Evolutionary conservation across 1,140 invertebrate species (phyloP).

Genomic region (Bradynema listronoti): DNA sequence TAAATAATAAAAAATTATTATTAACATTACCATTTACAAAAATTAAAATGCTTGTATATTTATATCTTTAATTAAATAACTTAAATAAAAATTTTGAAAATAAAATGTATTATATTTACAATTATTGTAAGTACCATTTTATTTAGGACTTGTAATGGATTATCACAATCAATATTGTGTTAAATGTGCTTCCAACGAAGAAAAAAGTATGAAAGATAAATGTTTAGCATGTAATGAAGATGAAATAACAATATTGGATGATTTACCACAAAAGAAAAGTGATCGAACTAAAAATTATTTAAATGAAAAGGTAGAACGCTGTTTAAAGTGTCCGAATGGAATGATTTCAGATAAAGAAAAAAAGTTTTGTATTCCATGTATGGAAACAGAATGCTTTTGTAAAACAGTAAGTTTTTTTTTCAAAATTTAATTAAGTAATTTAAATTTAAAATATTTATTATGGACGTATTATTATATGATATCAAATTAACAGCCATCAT

Average conservation of each 20-base stretch:
- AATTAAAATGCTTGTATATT: no score
- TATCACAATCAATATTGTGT: neutral
- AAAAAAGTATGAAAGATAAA: neutral
- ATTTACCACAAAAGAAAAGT: neutral
- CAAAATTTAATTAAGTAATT: slow-evolving; percentile 14
- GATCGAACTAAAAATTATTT: no score
- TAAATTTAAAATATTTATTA: slow-evolving; percentile 14
- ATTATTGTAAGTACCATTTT: no score
- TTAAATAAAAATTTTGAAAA: no score
- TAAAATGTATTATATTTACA: no score
- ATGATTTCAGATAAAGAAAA: slow-evolving; percentile 2
- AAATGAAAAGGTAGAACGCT: slow-evolving; percentile 17
- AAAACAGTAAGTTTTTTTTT: slow-evolving; percentile 18
- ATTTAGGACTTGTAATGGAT: no score
- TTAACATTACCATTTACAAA: neutral
- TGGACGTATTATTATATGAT: slow-evolving; percentile 16
- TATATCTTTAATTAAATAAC: no score
- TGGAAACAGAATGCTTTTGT: slow-evolving; percentile 26
- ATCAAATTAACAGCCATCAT: neutral
- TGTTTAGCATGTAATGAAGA: slow-evolving; percentile 8
- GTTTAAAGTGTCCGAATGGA: slow-evolving; percentile 17
- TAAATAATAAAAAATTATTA: neutral
- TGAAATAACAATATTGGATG: slow-evolving; percentile 1
- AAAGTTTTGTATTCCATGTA: slow-evolving; percentile 22
- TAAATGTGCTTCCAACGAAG: neutral